Evolutionary conservation across 2,888 invertebrate species (phyloP), one percentile per base, ranked within the genome.

Genomic region (Gnatocerus cornutus): DNA sequence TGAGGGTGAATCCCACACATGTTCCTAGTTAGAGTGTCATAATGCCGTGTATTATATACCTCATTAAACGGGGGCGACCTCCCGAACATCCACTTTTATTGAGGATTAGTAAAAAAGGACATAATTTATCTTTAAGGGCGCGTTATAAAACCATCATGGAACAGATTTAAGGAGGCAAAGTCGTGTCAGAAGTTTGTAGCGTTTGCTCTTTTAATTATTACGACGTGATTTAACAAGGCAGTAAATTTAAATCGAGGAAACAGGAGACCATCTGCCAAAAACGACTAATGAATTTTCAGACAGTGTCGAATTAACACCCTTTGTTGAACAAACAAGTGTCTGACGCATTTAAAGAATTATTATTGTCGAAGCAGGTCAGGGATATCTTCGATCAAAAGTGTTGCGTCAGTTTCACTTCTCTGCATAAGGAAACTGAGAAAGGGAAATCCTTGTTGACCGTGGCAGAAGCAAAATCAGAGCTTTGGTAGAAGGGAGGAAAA

Each of bases 341-440:
- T 12, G 52, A 41, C 55, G 21, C 39, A 33, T 66, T 13, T 55
- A 53, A 67, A 53, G 61, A 66, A 61, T 66, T 46, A 65, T 37
- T 53, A 58, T 45, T 7, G 61, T 71, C 71, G 74, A 78, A 75
- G 71, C 74, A 61, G 73, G 74, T 74, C 75, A 73, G 63, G 73
- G 76, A 66, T 75, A 65, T 70, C 58, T 63, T 55, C 68, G 67
- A 70, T 70, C 64, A 68, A 70, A 71, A 52, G 68, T 56, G 65
- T 72, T 74, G 73, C 74, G 73, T 76, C 76, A 75, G 74, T 76
- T 73, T 73, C 71, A 73, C 69, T 71, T 74, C 72, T 75, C 75
- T 74, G 68, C 72, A 73, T 75, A 75, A 81, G 82, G 81, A 82
- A 81, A 80, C 78, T 76, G 78, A 79, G 80, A 81, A 82, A 82